phyloP scores from a whole-genome alignment of 2,888 invertebrate genomes.

The Tanytarsus gracilentus region DNA sequence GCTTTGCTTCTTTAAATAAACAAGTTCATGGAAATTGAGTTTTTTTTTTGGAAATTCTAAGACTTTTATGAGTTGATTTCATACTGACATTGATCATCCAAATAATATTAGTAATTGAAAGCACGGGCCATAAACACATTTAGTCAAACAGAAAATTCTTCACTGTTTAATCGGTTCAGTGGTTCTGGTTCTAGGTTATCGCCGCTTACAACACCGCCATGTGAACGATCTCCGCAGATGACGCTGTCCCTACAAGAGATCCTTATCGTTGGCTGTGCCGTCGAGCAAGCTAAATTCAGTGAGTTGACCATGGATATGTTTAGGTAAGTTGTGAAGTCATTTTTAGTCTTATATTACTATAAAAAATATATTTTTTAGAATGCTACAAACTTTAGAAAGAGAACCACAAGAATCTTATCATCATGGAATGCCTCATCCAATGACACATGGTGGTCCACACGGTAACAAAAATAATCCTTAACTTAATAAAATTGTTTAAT shows the following conservation, averaged over 20 bases:
- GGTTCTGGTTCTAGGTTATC: slow-evolving; percentile 59
- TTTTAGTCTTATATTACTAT: background rate
- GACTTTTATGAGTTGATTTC: too few species aligned
- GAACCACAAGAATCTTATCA: slow-evolving; percentile 71
- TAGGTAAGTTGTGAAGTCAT: slow-evolving; percentile 35
- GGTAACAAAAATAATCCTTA: slow-evolving; percentile 43
- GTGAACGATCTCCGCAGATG: slow-evolving; percentile 80
- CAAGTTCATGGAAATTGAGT: too few species aligned
- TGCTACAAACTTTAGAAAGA: slow-evolving; percentile 88
- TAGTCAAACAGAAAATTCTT: slow-evolving; percentile 43
- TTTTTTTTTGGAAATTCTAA: too few species aligned
- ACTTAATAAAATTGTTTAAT: background rate
- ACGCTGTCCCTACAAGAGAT: slow-evolving; percentile 85
- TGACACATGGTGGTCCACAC: slow-evolving; percentile 43
- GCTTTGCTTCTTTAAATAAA: too few species aligned
- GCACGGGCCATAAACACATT: slow-evolving; percentile 43
- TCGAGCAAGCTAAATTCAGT: slow-evolving; percentile 92
- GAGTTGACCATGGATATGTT: slow-evolving; percentile 98
- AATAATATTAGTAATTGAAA: slow-evolving; percentile 36
- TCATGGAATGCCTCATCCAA: slow-evolving; percentile 48
- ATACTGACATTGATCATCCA: background rate
- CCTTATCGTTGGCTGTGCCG: slow-evolving; percentile 84
- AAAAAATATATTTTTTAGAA: slow-evolving; percentile 45
- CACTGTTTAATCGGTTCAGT: slow-evolving; percentile 39
- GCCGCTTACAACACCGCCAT: slow-evolving; percentile 72